Evolutionary conservation across 1,140 invertebrate species (phyloP).

Genomic region (Euura saliciscinereae): DNA sequence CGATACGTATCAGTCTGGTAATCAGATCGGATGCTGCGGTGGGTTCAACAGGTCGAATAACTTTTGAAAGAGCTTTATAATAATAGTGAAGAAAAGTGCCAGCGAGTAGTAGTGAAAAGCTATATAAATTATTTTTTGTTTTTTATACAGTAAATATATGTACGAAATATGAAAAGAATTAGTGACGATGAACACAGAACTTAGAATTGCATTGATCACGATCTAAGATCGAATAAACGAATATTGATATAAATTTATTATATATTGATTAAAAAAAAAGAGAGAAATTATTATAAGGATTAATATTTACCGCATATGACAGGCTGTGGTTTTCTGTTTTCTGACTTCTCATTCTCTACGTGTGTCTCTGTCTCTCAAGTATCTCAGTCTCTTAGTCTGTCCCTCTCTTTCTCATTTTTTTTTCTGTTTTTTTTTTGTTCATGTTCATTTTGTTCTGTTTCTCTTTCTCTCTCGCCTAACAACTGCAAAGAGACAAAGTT

Average conservation of each 20-base stretch:
- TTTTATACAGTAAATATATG: neutral
- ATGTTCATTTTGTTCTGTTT: slow-evolving; percentile 9
- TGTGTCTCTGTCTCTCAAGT: slow-evolving; percentile 12
- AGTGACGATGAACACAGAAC: neutral
- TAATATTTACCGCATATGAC: slow-evolving; percentile 11
- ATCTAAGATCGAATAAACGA: slow-evolving; percentile 11
- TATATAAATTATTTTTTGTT: neutral
- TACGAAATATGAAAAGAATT: neutral
- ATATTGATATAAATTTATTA: neutral
- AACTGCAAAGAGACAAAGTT: slow-evolving; percentile 27
- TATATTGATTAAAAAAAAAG: neutral
- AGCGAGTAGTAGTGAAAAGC: slow-evolving; percentile 36
- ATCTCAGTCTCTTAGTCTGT: slow-evolving; percentile 8
- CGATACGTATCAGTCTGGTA: no score
- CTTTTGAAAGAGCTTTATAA: neutral
- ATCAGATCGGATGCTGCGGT: no score
- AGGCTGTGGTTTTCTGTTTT: neutral
- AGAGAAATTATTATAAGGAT: neutral
- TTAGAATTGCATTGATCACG: neutral
- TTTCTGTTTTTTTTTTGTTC: slow-evolving; percentile 1
- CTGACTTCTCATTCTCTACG: neutral
- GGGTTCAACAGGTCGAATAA: no score
- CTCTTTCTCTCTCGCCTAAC: slow-evolving; percentile 18
- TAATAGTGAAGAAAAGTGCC: slow-evolving; percentile 46
- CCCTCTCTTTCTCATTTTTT: neutral